Percentiles rank a stretch among this genome's conserved stretches.
phyloP scores from a whole-genome alignment of 23 tunicate species.

The Oikopleura vanhoeffeni region DNA sequence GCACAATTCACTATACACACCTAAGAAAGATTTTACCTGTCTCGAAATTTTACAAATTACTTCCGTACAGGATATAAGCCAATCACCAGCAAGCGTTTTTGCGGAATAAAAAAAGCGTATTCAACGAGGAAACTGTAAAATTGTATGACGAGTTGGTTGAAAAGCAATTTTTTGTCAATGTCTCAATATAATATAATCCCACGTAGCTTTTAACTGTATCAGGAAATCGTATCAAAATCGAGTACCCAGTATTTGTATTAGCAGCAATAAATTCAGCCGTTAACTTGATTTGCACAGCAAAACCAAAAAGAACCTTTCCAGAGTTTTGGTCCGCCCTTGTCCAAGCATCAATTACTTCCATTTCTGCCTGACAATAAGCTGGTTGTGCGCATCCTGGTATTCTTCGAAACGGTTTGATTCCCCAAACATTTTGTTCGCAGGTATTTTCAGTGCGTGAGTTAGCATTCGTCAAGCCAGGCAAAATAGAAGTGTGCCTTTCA shows the following conservation, averaged over 20 bases:
- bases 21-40: no score
- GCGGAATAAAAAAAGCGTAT: no score
- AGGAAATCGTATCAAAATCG: neutral
- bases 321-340: neutral
- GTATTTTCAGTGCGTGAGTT: neutral
- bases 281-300: neutral
- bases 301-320: neutral
- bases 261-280: neutral
- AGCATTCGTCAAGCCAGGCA: neutral
- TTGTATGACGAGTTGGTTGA: no score
- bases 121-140: no score
- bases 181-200: no score
- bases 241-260: neutral
- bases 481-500: neutral
- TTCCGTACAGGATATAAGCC: no score
- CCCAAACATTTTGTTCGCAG: neutral
- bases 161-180: no score
- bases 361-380: neutral
- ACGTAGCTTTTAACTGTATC: neutral
- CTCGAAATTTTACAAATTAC: no score
- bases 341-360: neutral
- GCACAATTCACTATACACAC: no score
- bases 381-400: neutral
- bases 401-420: neutral
- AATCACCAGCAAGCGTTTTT: no score